Evolutionary conservation across 2,797 vertebrate genomes (phyloP), one percentile per base, ranked within the genome.

Genomic region (Enteromius mattozi): DNA sequence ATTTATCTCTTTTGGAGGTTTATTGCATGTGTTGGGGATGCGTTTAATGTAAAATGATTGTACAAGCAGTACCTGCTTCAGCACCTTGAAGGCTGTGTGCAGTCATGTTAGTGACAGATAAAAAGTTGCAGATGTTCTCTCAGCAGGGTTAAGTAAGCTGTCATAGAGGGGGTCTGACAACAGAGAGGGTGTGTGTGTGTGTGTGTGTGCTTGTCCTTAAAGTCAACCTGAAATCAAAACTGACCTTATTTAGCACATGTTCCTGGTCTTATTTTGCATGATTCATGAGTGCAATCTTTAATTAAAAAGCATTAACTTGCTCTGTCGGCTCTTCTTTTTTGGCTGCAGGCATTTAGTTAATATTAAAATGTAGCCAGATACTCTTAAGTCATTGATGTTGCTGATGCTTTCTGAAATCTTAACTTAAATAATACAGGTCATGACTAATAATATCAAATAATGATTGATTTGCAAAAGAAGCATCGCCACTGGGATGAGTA

Each of bases 121-220:
- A 85, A 87, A 89, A 87, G 88, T 75, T 91, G 88, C 93, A 93
- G 92, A 92, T 93, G 92, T 89, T 92, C 86, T 89, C 92, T 90
- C 92, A 91, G 91, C 92, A 89, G 92, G 91, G 91, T 90, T 91
- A 90, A 92, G 86, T 91, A 93, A 93, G 91, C 91, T 87, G 84
- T 87, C 89, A 82, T 88, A 89, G 90, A 91, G 56, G 85, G 90
- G 90, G 84, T 90, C 82, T 83, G 78, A 81, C 80, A 80, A 47
- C 74, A 78, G 86, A 85, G 76, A 65, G 2, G 27, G 61, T 77
- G n/a, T 77, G 70, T 47, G 42, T 65, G 40, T 16, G 40, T 47
- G 24, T 49, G 12, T 27, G 7, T 1, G 13, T 63, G 61, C 14
- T 65, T 74, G 27, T 75, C 30, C 54, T 76, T 37, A 75, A 76